Base-by-base conservation (phyloP, 2,888 invertebrate species). In the Crepidodera aurea region DNA sequence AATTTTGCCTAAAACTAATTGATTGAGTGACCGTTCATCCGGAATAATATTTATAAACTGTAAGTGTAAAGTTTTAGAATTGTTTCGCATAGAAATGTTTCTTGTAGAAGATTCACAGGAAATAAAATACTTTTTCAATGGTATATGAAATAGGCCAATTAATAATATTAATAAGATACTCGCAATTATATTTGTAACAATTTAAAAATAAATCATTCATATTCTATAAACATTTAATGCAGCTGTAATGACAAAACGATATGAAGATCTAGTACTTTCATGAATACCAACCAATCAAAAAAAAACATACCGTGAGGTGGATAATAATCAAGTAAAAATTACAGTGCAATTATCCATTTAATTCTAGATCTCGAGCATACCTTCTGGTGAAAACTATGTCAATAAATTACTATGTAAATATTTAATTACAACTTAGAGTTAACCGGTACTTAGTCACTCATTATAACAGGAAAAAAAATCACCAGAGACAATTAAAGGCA, bases 401-500 rank as follows among this genome's bases (percentile, higher is more conserved):
- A 34, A 34, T 34, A 34, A 34, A 13, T 34, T 34, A 34, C 34
- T 34, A 34, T 34, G 34, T 34, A 34, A 34, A 34, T 34, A 34
- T 34, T 34, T 34, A 34, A 34, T 34, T 34, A 34, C 13, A 34
- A 13, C 13, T 34, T 34, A 2, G 34, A 34, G 12, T 13, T 34
- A 34, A 34, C 34, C 8, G 34, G 13, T 34, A 34, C 13, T n/a
- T 34, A 34, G 34, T n/a, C 34, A 34, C 34, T 34, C 34, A 34
- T 34, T 34, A 34, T 8, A 29, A 1, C 8, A 8, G 10, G 34
- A 4, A 5, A 3, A 34, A 34, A 13, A 34, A 34, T 8, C 6
- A 29, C 10, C 8, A 29, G 29, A 29, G 29, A 29, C 10, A 29
- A 29, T 29, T 29, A 29, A 10, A 29, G 5, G 5, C 29, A 29